Evolutionary conservation across 2,888 invertebrate species (phyloP), one percentile per base, ranked within the genome.

Genomic region (Antitype chi): DNA sequence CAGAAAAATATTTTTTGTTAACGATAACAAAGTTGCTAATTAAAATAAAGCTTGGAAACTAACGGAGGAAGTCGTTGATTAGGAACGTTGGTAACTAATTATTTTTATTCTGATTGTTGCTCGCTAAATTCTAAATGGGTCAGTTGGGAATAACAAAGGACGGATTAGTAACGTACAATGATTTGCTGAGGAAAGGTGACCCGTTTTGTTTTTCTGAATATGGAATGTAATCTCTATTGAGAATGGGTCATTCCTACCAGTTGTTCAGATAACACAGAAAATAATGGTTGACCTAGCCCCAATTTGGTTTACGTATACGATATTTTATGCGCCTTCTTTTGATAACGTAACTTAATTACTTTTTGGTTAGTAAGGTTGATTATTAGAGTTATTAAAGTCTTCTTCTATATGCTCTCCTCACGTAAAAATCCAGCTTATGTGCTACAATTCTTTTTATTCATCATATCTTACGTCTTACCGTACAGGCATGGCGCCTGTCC

Each of bases 1-100:
- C 87, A 84, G 87, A 83, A 82, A 89, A 88, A 88, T 85, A 86
- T 87, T 88, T 88, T 91, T 92, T 92, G 91, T 91, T 90, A 78
- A 79, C 86, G 92, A 92, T 93, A 95, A 94, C 93, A 94, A 89
- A 91, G 93, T 94, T 92, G 92, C 89, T 93, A 93, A 90, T 93
- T 92, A 92, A 90, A 89, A 90, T 90, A 93, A 92, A 91, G 90
- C 87, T 89, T 90, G 81, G 76, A 76, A 81, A 85, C 82, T 63
- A 82, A 78, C 53, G 86, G 87, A 90, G 91, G 91, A 92, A 90
- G 89, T 89, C 76, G 87, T 84, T 92, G 89, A 92, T 93, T 91
- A 91, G 84, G 63, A 72, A 74, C 67, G 71, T 43, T 55, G 60
- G 68, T 70, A 74, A 60, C 76, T 72, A 87, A 72, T 74, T 85